Percentiles rank a stretch among this genome's conserved stretches.
Evolutionary conservation across 2,888 invertebrate species (phyloP).

Genomic region (Venustoraphidia nigricollis): DNA sequence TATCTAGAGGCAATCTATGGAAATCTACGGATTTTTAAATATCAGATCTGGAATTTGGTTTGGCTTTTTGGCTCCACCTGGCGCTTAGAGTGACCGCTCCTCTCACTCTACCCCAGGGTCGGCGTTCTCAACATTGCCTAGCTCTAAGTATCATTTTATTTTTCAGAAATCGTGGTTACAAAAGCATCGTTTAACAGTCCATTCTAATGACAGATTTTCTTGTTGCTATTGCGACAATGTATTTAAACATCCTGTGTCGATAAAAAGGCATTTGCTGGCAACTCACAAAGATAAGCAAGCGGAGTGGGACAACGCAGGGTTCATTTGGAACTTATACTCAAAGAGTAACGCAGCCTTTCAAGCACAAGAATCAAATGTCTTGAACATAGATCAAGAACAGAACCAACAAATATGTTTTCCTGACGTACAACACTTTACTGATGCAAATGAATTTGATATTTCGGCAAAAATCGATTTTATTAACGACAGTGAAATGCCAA

Average conservation of each 20-base stretch:
- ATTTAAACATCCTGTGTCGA: conserved; percentile 23
- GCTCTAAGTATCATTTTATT: not conserved
- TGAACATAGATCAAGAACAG: not conserved
- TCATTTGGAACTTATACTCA: conserved; percentile 7
- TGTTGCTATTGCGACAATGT: conserved; percentile 22
- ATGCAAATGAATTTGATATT: no score
- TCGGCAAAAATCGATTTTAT: no score
- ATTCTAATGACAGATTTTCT: conserved; percentile 10
- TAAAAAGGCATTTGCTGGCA: conserved; percentile 21
- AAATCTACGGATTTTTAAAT: no score
- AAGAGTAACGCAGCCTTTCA: conserved; percentile 5
- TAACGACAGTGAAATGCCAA: no score
- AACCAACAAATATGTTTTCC: no score
- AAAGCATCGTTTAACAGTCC: not conserved
- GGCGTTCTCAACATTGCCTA: no score
- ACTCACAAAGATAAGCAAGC: conserved; percentile 17
- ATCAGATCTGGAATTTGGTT: no score
- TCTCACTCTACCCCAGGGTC: no score
- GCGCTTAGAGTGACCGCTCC: no score
- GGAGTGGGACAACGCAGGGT: conserved; percentile 11
- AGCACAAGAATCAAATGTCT: conserved; percentile 1
- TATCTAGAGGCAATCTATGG: no score
- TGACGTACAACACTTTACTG: no score
- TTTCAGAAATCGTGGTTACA: conserved; percentile 4
- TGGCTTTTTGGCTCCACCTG: no score